phyloP scores from a whole-genome alignment of 2,888 invertebrate genomes.

The Pandemis cinnamomeana region DNA sequence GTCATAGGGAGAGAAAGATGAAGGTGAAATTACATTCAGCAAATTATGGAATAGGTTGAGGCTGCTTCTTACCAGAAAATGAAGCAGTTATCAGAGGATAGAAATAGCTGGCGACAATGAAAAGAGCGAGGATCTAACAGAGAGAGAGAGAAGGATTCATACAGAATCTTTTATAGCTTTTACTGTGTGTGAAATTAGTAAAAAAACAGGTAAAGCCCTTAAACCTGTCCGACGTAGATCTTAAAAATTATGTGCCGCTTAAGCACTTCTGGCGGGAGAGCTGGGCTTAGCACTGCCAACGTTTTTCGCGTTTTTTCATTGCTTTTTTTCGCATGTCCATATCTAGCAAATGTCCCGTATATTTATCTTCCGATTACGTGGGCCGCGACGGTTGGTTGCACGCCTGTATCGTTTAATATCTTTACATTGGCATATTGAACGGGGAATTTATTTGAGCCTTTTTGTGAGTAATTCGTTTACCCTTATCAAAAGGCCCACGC shows the following conservation, averaged over 20 bases:
- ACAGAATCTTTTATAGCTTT: background rate
- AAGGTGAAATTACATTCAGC: too few relatives aligned
- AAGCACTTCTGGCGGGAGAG: slow-evolving; percentile 9
- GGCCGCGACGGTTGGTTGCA: slow-evolving; percentile 21
- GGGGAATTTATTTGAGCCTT: slow-evolving; percentile 55
- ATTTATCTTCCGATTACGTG: slow-evolving; percentile 31
- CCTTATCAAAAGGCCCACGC: slow-evolving; percentile 57
- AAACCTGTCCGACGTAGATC: slow-evolving; percentile 1
- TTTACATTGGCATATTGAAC: slow-evolving; percentile 40
- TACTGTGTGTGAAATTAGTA: too few relatives aligned
- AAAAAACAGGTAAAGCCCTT: background rate
- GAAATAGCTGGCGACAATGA: too few relatives aligned
- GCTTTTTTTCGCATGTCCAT: background rate
- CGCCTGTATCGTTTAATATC: slow-evolving; percentile 33
- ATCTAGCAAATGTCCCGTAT: slow-evolving; percentile 15
- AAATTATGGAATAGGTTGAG: too few relatives aligned
- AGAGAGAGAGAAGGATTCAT: too few relatives aligned
- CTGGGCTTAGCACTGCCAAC: background rate
- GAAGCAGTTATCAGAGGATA: too few relatives aligned
- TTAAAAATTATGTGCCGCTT: slow-evolving; percentile 16
- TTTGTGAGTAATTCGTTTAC: slow-evolving; percentile 59
- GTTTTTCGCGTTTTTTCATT: slow-evolving; percentile 1
- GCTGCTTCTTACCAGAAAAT: too few relatives aligned
- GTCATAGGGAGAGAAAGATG: too few relatives aligned
- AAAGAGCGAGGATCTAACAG: too few relatives aligned